Evolutionary conservation across 2,113 vertebrate species (phyloP).

Genomic region (Cyphomyrus plagiostoma): DNA sequence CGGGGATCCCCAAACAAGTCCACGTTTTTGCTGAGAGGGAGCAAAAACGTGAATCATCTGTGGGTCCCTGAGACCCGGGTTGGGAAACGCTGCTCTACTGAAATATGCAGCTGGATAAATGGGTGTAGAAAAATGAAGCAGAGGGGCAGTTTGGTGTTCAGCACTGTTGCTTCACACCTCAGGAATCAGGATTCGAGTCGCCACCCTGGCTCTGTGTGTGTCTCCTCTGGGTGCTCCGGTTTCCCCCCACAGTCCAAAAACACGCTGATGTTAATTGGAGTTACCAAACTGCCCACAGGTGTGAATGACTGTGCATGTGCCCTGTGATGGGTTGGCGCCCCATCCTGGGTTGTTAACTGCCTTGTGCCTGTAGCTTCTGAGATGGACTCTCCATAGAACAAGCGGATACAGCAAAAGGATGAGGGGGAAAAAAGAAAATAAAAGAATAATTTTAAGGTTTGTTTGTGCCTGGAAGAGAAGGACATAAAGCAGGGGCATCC

Average conservation of each 20-base stretch:
- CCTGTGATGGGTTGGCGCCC: not conserved
- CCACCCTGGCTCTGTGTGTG: not conserved
- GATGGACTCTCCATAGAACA: not conserved
- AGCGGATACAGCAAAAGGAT: not conserved
- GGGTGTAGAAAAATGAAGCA: not conserved
- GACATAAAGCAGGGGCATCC: not conserved
- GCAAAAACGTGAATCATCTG: not conserved
- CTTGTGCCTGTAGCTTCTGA: not conserved
- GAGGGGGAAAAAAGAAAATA: not conserved
- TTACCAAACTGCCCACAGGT: not conserved
- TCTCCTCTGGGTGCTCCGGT: not conserved
- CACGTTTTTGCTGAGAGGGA: not conserved
- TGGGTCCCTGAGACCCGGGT: not conserved
- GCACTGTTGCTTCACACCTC: not conserved
- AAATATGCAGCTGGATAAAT: not conserved
- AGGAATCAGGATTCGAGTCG: not conserved
- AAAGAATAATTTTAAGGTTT: not conserved
- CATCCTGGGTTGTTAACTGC: not conserved
- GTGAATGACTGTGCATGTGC: not conserved
- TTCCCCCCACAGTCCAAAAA: not conserved
- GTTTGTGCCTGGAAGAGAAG: not conserved
- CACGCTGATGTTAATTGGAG: not conserved
- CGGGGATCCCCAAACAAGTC: not conserved
- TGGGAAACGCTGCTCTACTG: not conserved
- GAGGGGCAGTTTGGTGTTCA: not conserved